Evolutionary conservation across 2,113 vertebrate genomes (phyloP), one percentile per base, ranked within the genome.

Genomic region (Arenaria interpres): DNA sequence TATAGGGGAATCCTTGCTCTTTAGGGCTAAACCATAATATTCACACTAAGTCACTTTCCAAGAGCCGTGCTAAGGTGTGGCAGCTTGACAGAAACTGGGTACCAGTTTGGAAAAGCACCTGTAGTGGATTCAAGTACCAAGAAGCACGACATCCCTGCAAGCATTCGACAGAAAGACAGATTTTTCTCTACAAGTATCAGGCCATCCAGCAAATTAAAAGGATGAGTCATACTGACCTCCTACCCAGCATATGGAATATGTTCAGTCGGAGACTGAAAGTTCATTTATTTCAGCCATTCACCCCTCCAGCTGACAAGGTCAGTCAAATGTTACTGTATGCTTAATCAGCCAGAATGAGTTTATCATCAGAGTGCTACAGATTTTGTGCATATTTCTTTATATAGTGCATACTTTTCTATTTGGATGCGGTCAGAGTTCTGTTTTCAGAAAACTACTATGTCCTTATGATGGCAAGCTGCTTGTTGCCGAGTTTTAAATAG

Each of bases 161-260:
- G 54, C 48, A 35, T 74, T 50, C 3, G 6, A 28, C 35, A 50
- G 85, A 60, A 74, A 83, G 73, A 83, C 39, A n/a, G 79, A 86
- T 93, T 96, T 90, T 88, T 88, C 79, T 32, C 86, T 73, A 60
- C 51, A 45, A 78, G 68, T 51, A 76, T 18, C 66, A 63, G 64
- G 66, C 86, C 35, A 69, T 64, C 14, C 86, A 92, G 88, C 60
- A 72, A 94, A 90, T 3, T 69, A 90, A 86, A 95, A 93, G 92
- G 88, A 92, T 97, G 86, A 97, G 69, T 96, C 90, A 96, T 14
- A 85, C 88, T 79, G 89, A 91, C 90, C 86, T 94, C 83, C 90
- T 85, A 53, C 92, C 86, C 95, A 78, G 81, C 66, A 90, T 73
- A 85, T 87, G 67, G 95, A 96, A 93, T 90, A 92, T 66, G 60